Evolutionary conservation across 2,888 invertebrate species (phyloP).

Genomic region (Sarcophaga carnaria): DNA sequence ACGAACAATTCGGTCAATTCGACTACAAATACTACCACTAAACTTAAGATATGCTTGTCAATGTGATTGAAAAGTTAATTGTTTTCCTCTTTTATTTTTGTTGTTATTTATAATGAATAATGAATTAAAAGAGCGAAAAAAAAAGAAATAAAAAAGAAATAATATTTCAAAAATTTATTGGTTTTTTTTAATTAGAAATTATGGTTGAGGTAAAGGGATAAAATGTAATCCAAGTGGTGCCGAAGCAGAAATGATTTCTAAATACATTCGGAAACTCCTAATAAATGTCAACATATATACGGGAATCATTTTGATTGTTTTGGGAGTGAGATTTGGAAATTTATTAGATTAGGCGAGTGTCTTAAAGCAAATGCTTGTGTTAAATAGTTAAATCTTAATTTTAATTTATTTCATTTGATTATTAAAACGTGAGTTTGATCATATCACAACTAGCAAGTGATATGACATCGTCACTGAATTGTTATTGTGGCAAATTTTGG

Average conservation of each 20-base stretch:
- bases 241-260: too few species aligned
- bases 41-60: not conserved
- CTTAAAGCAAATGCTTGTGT: too few species aligned
- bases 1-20: slow-evolving; percentile 67
- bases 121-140: not conserved
- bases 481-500: too few species aligned
- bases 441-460: rapidly evolving
- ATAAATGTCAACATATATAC: too few species aligned
- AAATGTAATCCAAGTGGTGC: not conserved
- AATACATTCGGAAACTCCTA: too few species aligned
- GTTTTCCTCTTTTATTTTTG: not conserved
- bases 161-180: not conserved
- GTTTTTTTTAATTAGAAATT: not conserved
- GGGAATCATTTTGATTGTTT: too few species aligned
- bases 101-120: slow-evolving; percentile 5
- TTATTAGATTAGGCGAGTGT: too few species aligned
- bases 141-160: not conserved
- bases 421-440: too few species aligned
- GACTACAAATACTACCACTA: slow-evolving; percentile 50
- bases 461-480: too few species aligned
- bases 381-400: too few species aligned
- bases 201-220: not conserved
- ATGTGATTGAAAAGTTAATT: not conserved
- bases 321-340: too few species aligned
- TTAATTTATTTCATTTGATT: too few species aligned